Evolutionary conservation across 1,140 invertebrate species (phyloP), one percentile per base, ranked within the genome.

Genomic region (Eubasilissa regina): DNA sequence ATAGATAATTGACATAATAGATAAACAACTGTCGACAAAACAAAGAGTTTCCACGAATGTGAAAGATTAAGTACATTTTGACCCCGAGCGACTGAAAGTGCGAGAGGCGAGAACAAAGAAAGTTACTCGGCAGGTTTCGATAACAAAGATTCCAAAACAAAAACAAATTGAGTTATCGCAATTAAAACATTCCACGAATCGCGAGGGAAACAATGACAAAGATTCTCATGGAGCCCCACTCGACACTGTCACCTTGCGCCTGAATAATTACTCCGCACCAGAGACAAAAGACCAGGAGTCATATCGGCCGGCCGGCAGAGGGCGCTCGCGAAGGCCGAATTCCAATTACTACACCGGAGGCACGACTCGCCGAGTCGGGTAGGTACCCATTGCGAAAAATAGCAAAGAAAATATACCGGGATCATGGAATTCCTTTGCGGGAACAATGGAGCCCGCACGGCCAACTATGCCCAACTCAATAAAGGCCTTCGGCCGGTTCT

Each of bases 381-480:
- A 68, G 35, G 64, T 47, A 8, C 43, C 64, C 13, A 15, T 25
- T 43, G 15, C 43, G 70, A 78, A 78, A 78, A 78, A 78, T 70
- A 19, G 66, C 77, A 53, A 78, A 73, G 70, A 74, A 72, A 68
- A 62, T 25, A 44, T 76, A 44, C 74, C 74, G 44, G 21, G 75
- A 11, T 44, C 45, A 10, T 48, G 58, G 62, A 44, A 79, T 79
- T 75, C 78, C 78, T 19, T 12, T 6, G 55, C 72, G 68, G 35
- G 73, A 80, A 76, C 79, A 80, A 80, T 80, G 79, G 62, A 45
- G 68, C 70, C 70, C 66, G 56, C 25, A 80, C 79, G 74, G 47
- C 25, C 73, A 80, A 80, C 73, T 80, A 80, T 80, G 79, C 79
- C 60, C 17, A 80, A 76, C 74, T 79, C 70, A 64, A 79, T 79